These are phyloP conservation scores for Paracentrotus lividus DNA, from an alignment of 53 echinoderm and acorn worm genomes.

Conservation along the genomic window DNA sequence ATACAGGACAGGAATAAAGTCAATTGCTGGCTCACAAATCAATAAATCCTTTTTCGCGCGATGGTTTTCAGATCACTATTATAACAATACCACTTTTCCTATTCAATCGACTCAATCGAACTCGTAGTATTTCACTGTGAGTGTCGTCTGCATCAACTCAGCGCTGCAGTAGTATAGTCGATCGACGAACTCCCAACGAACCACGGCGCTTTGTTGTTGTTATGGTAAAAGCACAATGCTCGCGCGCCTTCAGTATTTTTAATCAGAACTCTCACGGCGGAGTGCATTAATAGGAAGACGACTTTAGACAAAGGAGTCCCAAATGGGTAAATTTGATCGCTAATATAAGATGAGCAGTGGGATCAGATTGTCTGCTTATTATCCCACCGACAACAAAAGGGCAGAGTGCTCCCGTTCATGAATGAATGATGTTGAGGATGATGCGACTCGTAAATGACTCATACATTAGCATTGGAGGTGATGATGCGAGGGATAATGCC, in stretches of 20 bases:
- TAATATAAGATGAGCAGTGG: neutral
- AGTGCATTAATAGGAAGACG: neutral
- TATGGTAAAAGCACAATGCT: neutral
- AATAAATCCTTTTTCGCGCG: conserved; percentile 7
- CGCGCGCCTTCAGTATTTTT: neutral
- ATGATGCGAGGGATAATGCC: conserved; percentile 9
- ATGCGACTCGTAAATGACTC: neutral
- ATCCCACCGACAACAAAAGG: conserved; percentile 12
- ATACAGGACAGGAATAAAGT: neutral
- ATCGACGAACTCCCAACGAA: neutral
- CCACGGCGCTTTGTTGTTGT: conserved; percentile 23
- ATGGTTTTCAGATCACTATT: conserved; percentile 21
- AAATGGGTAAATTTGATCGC: conserved; percentile 29
- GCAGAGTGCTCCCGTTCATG: neutral
- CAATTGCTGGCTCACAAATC: conserved; percentile 5
- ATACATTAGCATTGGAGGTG: conserved; percentile 2
- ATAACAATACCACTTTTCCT: conserved; percentile 2
- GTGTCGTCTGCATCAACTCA: conserved; percentile 16
- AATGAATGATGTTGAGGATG: neutral
- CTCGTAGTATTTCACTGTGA: neutral
- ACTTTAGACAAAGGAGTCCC: conserved; percentile 37
- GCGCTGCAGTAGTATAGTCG: neutral
- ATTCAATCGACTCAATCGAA: neutral
- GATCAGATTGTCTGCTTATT: conserved; percentile 31
- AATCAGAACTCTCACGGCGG: neutral